These are phyloP conservation scores for Microcebus lehilahytsara DNA, from an alignment of 2,113 vertebrate genomes.

Conservation along the genomic window DNA sequence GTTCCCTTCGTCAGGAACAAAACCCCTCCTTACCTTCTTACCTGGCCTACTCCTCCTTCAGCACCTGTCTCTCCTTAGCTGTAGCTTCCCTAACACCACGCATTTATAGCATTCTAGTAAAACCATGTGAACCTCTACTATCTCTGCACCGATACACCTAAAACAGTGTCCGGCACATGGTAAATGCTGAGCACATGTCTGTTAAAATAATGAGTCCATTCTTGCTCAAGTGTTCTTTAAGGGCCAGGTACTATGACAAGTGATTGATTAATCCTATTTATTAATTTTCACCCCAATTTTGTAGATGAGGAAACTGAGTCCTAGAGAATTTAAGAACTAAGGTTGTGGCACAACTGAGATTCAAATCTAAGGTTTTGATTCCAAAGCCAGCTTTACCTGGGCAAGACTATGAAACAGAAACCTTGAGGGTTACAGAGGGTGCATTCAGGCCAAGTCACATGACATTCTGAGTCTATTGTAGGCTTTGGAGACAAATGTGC, in stretches of 20 bases:
- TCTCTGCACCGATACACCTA: background rate
- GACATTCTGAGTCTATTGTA: background rate
- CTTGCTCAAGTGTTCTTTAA: background rate
- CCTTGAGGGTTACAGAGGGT: background rate
- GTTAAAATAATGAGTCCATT: background rate
- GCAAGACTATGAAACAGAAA: background rate
- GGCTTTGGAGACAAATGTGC: background rate
- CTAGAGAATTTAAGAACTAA: background rate
- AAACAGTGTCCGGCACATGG: background rate
- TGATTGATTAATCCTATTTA: background rate
- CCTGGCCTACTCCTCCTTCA: background rate
- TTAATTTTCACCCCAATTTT: background rate
- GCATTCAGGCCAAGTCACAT: background rate
- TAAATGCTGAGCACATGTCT: background rate
- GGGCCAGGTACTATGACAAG: background rate
- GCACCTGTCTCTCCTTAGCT: background rate
- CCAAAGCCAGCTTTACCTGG: background rate
- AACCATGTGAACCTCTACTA: background rate
- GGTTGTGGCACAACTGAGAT: background rate
- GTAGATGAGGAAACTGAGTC: background rate
- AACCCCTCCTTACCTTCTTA: background rate
- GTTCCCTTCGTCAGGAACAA: background rate
- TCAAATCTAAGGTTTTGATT: background rate
- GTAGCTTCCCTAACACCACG: accelerated
- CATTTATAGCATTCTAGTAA: no score